Base-by-base conservation (phyloP, 2,888 invertebrate genomes). In the Ornithoptera alexandrae region DNA sequence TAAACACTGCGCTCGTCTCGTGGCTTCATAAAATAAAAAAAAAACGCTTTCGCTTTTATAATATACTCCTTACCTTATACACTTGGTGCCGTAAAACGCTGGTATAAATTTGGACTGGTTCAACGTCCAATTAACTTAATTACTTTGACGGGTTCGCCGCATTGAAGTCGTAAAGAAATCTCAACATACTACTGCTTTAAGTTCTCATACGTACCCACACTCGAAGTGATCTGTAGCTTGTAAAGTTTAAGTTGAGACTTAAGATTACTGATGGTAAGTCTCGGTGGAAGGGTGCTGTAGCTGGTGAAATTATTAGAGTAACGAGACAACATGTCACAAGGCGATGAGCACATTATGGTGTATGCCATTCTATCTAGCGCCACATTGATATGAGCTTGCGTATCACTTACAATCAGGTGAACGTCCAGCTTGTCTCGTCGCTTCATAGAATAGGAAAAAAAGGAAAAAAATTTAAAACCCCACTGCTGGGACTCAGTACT, bases 111-210 rank as follows among this genome's bases (percentile, higher is more conserved):
- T 69, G 62, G 62, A 69, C 62, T 69, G 58, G 65, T 66, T 66
- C 62, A 50, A 57, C 69, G 65, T 69, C 66, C 69, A 69, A 69
- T 69, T 69, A 69, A 65, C 69, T 69, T 69, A 69, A 69, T 69
- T 69, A 69, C 65, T 62, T 69, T 69, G 69, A 69, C 69, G 62
- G 62, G 69, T 50, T 58, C 30, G 65, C 62, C 36, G 58, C 65
- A 62, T 65, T 69, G 30, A 61, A 66, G 69, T 69, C 69, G 69
- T 65, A 66, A 66, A 65, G 65, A 66, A 69, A 69, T 69, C 69
- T 69, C 62, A 66, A 65, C 22, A 66, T 58, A 66, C 69, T 65
- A 62, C 65, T 62, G 62, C 65, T 68, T 62, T 63, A 50, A 15
- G 56, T 58, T 66, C 62, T 39, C 62, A 20, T 65, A 30, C 61